These are phyloP conservation scores for Drosophila meridiana DNA, from an alignment of 2,888 invertebrate species.

Conservation along the genomic window DNA sequence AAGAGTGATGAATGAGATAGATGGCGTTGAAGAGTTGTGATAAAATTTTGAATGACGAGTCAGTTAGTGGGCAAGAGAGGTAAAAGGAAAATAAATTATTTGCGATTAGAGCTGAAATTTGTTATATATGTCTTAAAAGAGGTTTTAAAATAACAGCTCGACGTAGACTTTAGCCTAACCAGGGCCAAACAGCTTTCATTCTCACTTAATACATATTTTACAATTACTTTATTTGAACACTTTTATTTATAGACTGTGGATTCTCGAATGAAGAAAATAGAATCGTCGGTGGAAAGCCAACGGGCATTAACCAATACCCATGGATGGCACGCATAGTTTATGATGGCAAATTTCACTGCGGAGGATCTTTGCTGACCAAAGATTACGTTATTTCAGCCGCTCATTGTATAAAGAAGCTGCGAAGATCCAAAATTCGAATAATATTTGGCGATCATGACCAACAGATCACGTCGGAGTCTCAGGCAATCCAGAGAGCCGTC, in stretches of 20 bases:
- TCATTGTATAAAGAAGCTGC: constrained; percentile 92
- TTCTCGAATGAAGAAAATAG: constrained; percentile 93
- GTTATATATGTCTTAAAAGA: neutral
- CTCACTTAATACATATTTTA: neutral
- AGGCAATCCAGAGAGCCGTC: constrained; percentile 93
- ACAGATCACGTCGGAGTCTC: constrained; percentile 90
- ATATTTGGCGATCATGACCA: constrained; percentile 95
- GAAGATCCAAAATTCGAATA: constrained; percentile 92
- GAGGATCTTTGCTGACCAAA: constrained; percentile 92
- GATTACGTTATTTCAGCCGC: constrained; percentile 95
- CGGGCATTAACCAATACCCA: constrained; percentile 93
- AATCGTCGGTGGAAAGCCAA: constrained; percentile 93
- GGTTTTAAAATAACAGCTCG: neutral
- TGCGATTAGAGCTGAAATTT: neutral
- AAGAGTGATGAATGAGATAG: no score
- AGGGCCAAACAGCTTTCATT: neutral
- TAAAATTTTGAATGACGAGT: neutral
- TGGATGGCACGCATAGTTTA: constrained; percentile 95
- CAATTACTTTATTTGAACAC: neutral
- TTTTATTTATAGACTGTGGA: constrained; percentile 89
- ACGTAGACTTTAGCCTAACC: neutral
- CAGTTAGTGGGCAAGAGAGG: neutral
- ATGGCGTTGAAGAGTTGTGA: no score
- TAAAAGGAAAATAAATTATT: neutral
- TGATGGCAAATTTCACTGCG: constrained; percentile 95